Evolutionary conservation across 2,113 vertebrate genomes (phyloP), one percentile per base, ranked within the genome.

Genomic region (Gymnobelideus leadbeateri): DNA sequence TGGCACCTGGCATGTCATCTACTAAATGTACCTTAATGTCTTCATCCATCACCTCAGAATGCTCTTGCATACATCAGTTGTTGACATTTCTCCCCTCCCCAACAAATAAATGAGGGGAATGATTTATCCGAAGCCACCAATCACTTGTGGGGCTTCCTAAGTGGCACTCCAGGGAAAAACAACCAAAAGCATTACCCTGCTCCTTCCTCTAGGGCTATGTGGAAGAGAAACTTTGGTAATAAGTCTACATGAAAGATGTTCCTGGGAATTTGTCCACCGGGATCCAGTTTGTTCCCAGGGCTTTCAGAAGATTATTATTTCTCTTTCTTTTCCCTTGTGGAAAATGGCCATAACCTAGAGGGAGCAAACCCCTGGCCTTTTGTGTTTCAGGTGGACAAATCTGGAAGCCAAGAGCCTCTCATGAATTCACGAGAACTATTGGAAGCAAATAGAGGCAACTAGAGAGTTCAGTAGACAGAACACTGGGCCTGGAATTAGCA

Each of bases 101-200:
- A 95, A 89, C 95, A 97, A 93, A 95, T 96, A 97, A 97, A 95
- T 93, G 97, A 97, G 94, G 97, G 93, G 96, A 97, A 96, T 98
- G 96, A 97, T 97, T 98, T 98, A 97, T 96, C 96, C 96, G 97
- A 94, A 97, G 96, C 95, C 93, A 97, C 95, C 92, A 94, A 90
- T 96, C 92, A 91, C 84, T 96, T 1, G 47, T 57, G 37, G 37
- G 90, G 95, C 53, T 98, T 97, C 96, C 96, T 94, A 97, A 95
- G 97, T 96, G 95, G 93, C 52, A 94, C 96, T 96, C 96, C 92
- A 93, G 97, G 94, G 96, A 93, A 96, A 94, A 91, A 89, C 97
- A 96, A 57, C 95, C 94, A 57, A 90, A 53, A 95, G 52, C 92
- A 92, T 46, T 91, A 94, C 89, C 90, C 77, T 93, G 24, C 93